These are phyloP conservation scores for Megalurothrips usitatus DNA, from an alignment of 2,888 invertebrate species.

Conservation along the genomic window DNA sequence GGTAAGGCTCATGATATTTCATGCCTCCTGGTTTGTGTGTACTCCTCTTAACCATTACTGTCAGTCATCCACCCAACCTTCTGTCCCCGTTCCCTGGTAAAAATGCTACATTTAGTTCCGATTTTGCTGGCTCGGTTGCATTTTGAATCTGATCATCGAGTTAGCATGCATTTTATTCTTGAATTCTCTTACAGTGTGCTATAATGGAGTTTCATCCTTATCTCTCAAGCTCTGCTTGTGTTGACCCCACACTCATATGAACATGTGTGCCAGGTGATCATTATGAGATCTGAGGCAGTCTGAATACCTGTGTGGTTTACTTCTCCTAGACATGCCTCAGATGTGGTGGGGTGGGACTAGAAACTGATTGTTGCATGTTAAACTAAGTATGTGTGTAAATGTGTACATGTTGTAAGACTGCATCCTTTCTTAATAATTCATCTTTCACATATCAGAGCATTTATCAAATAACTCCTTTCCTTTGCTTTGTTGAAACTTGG, in stretches of 20 bases:
- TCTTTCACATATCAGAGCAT: constrained; percentile 26
- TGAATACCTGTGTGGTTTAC: background rate
- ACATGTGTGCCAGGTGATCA: background rate
- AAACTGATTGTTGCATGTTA: constrained; percentile 23
- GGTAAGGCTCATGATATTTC: background rate
- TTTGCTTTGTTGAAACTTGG: background rate
- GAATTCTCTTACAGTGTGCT: background rate
- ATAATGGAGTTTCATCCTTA: background rate
- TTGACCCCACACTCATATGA: background rate
- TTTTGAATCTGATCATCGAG: background rate
- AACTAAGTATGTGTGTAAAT: constrained; percentile 13
- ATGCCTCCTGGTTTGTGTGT: background rate
- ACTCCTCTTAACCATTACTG: background rate
- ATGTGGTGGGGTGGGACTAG: background rate
- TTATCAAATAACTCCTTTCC: constrained; percentile 17
- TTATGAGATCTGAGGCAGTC: background rate
- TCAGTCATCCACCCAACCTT: background rate
- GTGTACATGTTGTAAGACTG: constrained; percentile 26
- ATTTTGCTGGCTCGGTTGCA: background rate
- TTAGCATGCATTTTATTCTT: background rate
- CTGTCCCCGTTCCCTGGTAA: background rate
- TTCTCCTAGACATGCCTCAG: background rate
- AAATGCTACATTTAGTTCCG: background rate
- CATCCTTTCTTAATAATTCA: constrained; percentile 25
- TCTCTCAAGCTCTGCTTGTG: background rate